Evolutionary conservation across 2,113 vertebrate species (phyloP), one percentile per base, ranked within the genome.

Genomic region (Tetrao urogallus): DNA sequence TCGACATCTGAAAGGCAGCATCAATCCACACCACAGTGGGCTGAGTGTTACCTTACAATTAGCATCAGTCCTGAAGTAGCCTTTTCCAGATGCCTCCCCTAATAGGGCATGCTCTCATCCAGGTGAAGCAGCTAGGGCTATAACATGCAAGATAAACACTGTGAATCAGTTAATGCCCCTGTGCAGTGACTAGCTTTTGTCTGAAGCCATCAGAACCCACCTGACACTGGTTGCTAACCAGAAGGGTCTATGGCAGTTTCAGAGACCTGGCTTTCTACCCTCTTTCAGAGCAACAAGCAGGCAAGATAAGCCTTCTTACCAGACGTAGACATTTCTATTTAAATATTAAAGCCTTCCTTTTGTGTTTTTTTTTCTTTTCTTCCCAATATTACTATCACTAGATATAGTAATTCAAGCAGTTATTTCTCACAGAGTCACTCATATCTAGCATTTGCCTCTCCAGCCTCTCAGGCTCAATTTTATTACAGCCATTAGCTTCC

Each of bases 11-110:
- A 91, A 93, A 88, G 72, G 57, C 65, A 91, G 82, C 57, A 75
- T 65, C 83, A 48, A 42, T 67, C 77, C 67, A 70, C 43, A 63
- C 32, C 66, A 47, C 0, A 52, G 64, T 6, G 6, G 66, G 85
- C 52, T 85, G 48, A 72, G 57, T 78, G 54, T 82, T 85, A 84
- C 72, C 58, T 96, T 83, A 88, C n/a, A 79, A 84, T 83, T 88
- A 94, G 69, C 80, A 80, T 50, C 90, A 95, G 88, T 96, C 70
- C 95, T 92, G 40, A 80, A 90, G 88, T 75, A 93, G 86, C 91
- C 94, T 96, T 93, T 86, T 88, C 82, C 85, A 91, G 67, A 85
- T 84, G 57, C 75, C 74, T 90, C 73, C 82, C 71, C 88, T 82
- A 88, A 88, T 61, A 84, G 86, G 91, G 94, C 92, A 95, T 91